Evolutionary conservation across 2,888 invertebrate species (phyloP), one percentile per base, ranked within the genome.

Genomic region (Yponomeuta sedellus): DNA sequence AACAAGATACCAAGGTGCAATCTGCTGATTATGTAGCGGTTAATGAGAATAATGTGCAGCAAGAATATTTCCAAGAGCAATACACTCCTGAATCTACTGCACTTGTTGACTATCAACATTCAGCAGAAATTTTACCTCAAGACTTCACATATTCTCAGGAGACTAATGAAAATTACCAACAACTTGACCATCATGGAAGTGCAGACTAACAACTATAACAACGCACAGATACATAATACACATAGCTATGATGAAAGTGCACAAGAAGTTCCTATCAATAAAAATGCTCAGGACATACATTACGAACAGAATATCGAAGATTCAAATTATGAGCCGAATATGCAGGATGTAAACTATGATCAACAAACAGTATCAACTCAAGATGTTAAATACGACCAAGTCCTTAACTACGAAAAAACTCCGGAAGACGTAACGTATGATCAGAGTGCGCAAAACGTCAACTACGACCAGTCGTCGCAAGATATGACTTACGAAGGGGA

Each of bases 231-330:
- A 52, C 16, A 52, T 52, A 16, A 52, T 4, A 5, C 44, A 16
- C 5, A 16, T 52, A 1, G 16, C 20, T 79, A 80, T 68, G 20
- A 25, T n/a, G 72, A 77, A 20, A 20, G 11, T 22, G 59, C 19
- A 65, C 71, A 77, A 69, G 71, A 74, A 64, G 72, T 34, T 22
- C 71, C 71, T 66, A 71, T 71, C 66, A 72, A 73, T 69, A 71
- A 71, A 70, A 16, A 59, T 25, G 25, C n/a, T 16, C 44, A 52
- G 1, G 44, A 52, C 16, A 16, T 22, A 28, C 72, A 74, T 57
- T 72, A 75, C 40, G 66, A 52, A 19, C 74, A 76, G 66, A 70
- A 73, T 69, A 69, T 70, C 63, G 82, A 84, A 22, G 68, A 76
- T 63, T 68, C 62, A 63, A 66, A 69, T 25, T 68, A 76, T 63